Conservation (phyloP, 2,113 vertebrate species). For the Rhynchomys soricoides region DNA sequence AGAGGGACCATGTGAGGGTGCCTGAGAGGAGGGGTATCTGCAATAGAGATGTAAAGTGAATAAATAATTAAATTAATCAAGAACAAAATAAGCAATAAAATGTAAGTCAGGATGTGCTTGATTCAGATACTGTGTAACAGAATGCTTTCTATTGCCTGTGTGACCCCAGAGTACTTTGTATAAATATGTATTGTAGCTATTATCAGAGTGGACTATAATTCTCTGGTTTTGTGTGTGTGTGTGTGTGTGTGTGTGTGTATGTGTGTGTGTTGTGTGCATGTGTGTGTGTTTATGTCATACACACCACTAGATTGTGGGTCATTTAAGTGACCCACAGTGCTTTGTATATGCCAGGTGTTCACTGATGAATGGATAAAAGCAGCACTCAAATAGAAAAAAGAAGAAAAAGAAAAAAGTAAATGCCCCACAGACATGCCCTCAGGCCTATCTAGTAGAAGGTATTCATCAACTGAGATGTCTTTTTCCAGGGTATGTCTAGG, state of each 20-base stretch:
- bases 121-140: not conserved
- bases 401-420: not conserved
- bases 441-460: not conserved
- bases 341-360: not conserved
- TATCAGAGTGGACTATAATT: not conserved
- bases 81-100: not conserved
- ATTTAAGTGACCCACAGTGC: not conserved
- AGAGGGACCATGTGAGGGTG: too few species aligned
- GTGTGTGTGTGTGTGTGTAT: too few species aligned
- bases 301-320: not conserved
- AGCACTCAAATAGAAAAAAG: not conserved
- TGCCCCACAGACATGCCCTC: not conserved
- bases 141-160: not conserved
- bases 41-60: too few species aligned
- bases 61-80: too few species aligned
- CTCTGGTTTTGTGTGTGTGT: not conserved
- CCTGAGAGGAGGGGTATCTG: too few species aligned
- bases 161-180: not conserved
- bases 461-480: not conserved
- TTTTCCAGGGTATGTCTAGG: not conserved
- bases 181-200: not conserved
- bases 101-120: not conserved
- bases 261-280: too few species aligned
- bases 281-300: not conserved
- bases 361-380: not conserved